phyloP scores from a whole-genome alignment of 2,113 vertebrate species.

The Myiozetetes cayanensis region DNA sequence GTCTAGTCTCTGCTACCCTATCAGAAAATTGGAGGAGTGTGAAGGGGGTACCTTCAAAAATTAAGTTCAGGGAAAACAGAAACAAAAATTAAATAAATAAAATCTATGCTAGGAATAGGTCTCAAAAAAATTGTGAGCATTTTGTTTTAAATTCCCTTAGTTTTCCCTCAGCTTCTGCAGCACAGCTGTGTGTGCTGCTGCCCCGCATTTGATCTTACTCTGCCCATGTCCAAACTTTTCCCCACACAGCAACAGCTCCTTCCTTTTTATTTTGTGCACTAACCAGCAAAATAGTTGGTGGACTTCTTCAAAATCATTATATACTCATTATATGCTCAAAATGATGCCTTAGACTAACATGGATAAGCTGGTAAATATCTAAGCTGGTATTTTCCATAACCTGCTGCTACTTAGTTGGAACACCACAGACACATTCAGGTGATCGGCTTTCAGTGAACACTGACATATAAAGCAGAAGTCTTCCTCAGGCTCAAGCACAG shows the following conservation, averaged over 20 bases:
- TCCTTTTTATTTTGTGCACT: background rate
- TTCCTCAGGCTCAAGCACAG: background rate
- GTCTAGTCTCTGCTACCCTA: background rate
- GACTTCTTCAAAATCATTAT: background rate
- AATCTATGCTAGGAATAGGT: background rate
- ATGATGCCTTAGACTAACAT: background rate
- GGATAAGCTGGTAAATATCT: no score
- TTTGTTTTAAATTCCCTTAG: background rate
- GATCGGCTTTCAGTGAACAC: background rate
- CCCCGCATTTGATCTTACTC: background rate
- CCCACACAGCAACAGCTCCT: background rate
- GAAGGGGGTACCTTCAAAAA: background rate
- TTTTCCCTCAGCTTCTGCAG: background rate
- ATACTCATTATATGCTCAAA: background rate
- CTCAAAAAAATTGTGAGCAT: background rate
- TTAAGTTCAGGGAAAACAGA: background rate
- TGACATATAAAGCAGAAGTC: background rate
- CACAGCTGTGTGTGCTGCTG: background rate
- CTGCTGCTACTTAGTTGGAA: background rate
- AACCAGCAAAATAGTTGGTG: background rate
- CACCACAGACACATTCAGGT: background rate
- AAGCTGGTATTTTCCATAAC: background rate
- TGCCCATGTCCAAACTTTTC: background rate
- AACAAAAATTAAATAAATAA: background rate
- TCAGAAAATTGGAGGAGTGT: fast-evolving